Conservation (phyloP, 2,888 invertebrate genomes). For the Pandemis cinnamomeana region DNA sequence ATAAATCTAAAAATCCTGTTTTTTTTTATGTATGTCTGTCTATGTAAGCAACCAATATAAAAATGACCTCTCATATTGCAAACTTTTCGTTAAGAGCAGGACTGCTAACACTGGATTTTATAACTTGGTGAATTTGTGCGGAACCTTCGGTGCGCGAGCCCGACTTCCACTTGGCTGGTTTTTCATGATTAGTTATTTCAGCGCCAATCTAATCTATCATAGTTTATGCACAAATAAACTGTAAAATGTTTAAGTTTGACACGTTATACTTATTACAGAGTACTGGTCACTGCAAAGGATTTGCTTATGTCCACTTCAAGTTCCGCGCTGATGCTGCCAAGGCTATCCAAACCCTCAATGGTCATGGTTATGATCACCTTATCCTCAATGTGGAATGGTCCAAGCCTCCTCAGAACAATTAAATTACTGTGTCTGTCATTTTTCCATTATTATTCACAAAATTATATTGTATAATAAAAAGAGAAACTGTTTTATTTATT, state of each 20-base stretch:
- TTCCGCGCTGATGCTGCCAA: conserved; percentile 95
- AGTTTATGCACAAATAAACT: too few relatives aligned
- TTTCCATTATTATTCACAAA: conserved; percentile 33
- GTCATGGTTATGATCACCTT: conserved; percentile 98
- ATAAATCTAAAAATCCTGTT: too few relatives aligned
- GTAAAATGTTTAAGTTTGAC: not conserved
- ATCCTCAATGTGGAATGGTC: conserved; percentile 99
- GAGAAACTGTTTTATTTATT: conserved; percentile 13
- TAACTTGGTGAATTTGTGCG: too few relatives aligned
- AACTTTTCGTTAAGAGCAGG: too few relatives aligned
- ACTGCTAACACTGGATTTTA: too few relatives aligned
- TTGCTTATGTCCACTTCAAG: conserved; percentile 99
- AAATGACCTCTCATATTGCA: too few relatives aligned
- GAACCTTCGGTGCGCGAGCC: too few relatives aligned
- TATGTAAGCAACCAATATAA: too few relatives aligned
- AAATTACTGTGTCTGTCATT: conserved; percentile 41
- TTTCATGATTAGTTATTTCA: too few relatives aligned
- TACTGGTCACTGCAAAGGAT: conserved; percentile 96
- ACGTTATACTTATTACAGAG: conserved; percentile 71
- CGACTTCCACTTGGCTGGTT: too few relatives aligned
- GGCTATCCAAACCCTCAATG: conserved; percentile 95
- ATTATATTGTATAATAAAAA: conserved; percentile 39
- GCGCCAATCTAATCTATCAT: too few relatives aligned
- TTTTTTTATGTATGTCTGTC: too few relatives aligned
- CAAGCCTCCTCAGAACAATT: conserved; percentile 88